Evolutionary conservation across 2,797 vertebrate genomes (phyloP), one percentile per base, ranked within the genome.

Genomic region (Bovichtus diacanthus): DNA sequence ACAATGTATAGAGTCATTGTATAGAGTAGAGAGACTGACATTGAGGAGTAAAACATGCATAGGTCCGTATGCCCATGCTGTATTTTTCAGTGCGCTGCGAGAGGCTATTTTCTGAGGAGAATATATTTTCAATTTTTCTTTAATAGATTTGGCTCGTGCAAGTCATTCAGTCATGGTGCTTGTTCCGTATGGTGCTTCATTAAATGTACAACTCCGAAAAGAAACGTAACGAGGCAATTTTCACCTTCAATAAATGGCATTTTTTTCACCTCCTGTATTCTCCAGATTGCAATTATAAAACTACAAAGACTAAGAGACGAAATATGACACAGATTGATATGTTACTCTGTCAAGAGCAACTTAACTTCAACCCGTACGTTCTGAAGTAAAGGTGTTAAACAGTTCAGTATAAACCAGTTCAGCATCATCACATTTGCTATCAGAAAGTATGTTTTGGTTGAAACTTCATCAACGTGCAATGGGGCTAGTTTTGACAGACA

Each of bases 211-310:
- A 21, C 39, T 59, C 39, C 73, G 11, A 63, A 66, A 39, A 23
- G 18, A 25, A 27, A 29, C 11, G 21, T 16, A 59, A 62, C 47
- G 27, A 58, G 38, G 23, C 21, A 60, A 62, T 62, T 41, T 59
- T 73, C 60, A 69, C 13, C 55, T 78, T 50, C 47, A 70, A 15
- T 58, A 21, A 76, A 69, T 25, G n/a, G 16, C 65, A 55, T 74
- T 63, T 4, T 72, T 74, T 39, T 77, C 9, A 51, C 44, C 59
- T 50, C 25, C 25, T 41, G 53, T 51, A 19, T 61, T 9, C 31
- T 49, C 13, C 9, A 49, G n/a, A 70, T 51, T 19, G 29, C 50
- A 69, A 61, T 55, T 56, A 55, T 15, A 46, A 46, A 67, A 49
- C 10, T 36, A 23, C 1, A 68, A 74, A 70, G 16, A 70, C 29